These are phyloP conservation scores for Notarius lentiginosus DNA, from an alignment of 2,113 vertebrate species.

Conservation along the genomic window DNA sequence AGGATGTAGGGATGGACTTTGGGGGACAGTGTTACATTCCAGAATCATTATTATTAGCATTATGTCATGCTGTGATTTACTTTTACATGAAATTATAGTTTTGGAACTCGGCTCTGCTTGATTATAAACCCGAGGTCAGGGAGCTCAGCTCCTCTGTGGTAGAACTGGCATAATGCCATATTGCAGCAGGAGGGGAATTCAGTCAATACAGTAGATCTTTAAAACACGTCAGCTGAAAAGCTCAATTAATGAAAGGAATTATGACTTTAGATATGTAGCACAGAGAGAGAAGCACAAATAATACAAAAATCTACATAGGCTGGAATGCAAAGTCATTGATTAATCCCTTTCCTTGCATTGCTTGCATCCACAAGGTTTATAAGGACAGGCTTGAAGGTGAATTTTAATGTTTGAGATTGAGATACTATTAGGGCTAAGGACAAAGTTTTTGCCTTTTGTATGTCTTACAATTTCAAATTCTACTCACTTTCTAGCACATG, in stretches of 20 bases:
- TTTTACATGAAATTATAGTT: neutral
- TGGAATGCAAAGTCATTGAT: neutral
- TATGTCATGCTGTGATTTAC: neutral
- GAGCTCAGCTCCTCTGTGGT: neutral
- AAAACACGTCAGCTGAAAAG: neutral
- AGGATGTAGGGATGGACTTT: too few relatives aligned
- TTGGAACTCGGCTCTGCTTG: neutral
- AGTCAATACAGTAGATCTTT: neutral
- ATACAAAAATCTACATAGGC: neutral
- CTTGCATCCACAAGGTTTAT: neutral
- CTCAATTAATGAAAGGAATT: neutral
- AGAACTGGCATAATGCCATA: neutral
- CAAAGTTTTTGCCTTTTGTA: neutral
- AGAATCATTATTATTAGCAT: neutral
- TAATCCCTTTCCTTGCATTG: neutral
- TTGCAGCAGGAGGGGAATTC: neutral
- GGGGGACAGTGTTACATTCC: neutral
- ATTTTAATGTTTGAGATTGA: neutral
- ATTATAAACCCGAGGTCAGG: neutral
- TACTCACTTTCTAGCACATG: neutral
- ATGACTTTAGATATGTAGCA: neutral
- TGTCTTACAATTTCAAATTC: neutral
- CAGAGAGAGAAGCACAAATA: neutral
- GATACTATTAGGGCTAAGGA: neutral
- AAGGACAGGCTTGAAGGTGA: neutral